Evolutionary conservation across 2,113 vertebrate genomes (phyloP).

Genomic region (Dromaius novaehollandiae): DNA sequence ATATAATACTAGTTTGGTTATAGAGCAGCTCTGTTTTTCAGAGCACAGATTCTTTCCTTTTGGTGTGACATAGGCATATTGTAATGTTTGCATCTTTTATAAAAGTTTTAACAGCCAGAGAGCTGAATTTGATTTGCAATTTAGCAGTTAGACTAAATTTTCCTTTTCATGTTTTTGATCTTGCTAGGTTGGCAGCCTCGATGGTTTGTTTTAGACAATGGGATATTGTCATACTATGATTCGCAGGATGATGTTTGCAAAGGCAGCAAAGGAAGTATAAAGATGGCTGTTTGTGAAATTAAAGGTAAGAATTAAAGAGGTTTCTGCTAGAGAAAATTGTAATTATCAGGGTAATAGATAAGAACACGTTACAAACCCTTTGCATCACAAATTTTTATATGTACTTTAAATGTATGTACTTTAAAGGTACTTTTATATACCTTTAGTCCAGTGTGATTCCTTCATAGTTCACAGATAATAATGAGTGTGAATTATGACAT

Average conservation of each 20-base stretch:
- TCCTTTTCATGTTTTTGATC: slow-evolving; percentile 13
- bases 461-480: neutral
- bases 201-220: slow-evolving; percentile 88
- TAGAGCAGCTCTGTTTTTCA: neutral
- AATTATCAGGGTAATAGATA: neutral
- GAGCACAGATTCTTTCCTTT: neutral
- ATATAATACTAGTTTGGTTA: neutral
- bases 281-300: slow-evolving; percentile 90
- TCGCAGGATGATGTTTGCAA: slow-evolving; percentile 88
- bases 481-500: neutral
- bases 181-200: slow-evolving; percentile 86
- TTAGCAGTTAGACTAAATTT: slow-evolving; percentile 1
- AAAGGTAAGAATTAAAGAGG: slow-evolving; percentile 77
- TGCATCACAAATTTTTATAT: neutral
- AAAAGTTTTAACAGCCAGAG: neutral
- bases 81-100: neutral
- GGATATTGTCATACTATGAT: slow-evolving; percentile 88
- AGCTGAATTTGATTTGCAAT: neutral
- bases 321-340: slow-evolving; percentile 8
- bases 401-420: neutral
- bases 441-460: neutral
- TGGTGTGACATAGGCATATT: neutral
- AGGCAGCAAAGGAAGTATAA: slow-evolving; percentile 89
- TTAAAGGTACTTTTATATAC: neutral
- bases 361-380: neutral